Conservation (phyloP, 2,797 vertebrate genomes). For the Thalassophryne amazonica region DNA sequence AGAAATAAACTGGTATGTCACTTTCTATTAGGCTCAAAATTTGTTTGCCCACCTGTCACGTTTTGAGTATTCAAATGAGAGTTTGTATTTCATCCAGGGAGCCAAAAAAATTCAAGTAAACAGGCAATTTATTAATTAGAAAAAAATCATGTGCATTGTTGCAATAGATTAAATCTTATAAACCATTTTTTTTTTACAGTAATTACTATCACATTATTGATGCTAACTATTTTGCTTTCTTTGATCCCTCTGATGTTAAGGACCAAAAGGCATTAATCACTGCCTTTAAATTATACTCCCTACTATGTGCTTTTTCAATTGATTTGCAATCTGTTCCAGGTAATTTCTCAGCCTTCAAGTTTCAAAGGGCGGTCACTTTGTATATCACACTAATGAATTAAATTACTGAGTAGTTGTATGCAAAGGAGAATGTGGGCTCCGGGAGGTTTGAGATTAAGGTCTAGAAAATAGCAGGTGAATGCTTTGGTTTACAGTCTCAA, state of each 20-base stretch:
- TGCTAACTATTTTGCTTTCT: conserved; percentile 3
- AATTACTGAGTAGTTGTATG: conserved; percentile 51
- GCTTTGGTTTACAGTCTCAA: too few relatives aligned
- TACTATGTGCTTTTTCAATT: conserved; percentile 25
- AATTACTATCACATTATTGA: too few relatives aligned
- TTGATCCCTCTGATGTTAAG: conserved; percentile 4
- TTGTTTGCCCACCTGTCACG: conserved; percentile 66
- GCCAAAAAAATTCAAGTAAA: conserved; percentile 23
- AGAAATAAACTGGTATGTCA: conserved; percentile 79
- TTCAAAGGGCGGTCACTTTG: conserved; percentile 75
- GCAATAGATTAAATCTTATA: neutral
- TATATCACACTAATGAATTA: conserved; percentile 63
- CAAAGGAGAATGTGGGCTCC: conserved; percentile 36
- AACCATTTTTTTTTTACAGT: neutral
- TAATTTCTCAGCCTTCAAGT: conserved; percentile 62
- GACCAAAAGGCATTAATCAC: neutral
- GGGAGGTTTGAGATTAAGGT: conserved; percentile 60
- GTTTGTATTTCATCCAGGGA: conserved; percentile 34
- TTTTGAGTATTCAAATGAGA: conserved; percentile 34
- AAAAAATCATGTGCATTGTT: neutral
- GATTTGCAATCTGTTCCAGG: conserved; percentile 54
- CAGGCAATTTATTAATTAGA: too few relatives aligned
- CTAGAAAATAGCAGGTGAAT: conserved; percentile 66
- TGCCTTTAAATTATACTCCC: conserved; percentile 16
- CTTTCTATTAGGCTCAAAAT: conserved; percentile 77